Conservation (phyloP, 2,797 vertebrate species). For the Sebastes miniatus region DNA sequence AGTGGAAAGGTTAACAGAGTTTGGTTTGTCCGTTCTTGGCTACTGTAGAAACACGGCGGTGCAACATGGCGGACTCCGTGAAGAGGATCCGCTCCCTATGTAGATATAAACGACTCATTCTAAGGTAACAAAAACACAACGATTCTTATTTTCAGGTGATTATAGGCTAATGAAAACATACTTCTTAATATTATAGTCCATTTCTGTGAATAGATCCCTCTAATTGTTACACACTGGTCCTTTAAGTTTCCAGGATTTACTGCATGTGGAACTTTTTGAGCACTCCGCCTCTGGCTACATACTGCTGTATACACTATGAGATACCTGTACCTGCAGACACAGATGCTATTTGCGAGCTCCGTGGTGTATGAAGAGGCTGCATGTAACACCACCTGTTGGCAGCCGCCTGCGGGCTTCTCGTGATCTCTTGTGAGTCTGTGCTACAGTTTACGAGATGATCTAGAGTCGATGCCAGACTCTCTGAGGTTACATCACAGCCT, state of each 20-base stretch:
- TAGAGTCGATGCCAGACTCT: background rate
- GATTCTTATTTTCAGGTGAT: too few species aligned
- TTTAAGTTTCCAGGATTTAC: background rate
- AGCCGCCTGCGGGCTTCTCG: background rate
- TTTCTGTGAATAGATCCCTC: too few species aligned
- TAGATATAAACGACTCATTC: too few species aligned
- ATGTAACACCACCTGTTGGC: background rate
- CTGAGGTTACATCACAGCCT: conserved; percentile 2
- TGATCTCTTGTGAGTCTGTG: background rate
- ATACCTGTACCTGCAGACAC: background rate
- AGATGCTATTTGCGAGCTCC: background rate
- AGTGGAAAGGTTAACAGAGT: too few species aligned
- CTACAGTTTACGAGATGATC: conserved; percentile 15
- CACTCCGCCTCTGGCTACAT: background rate
- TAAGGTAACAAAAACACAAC: too few species aligned
- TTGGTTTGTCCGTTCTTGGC: too few species aligned
- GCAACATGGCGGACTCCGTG: too few species aligned
- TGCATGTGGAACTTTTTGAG: background rate
- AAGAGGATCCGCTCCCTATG: too few species aligned
- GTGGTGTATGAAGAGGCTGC: background rate
- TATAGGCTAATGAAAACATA: too few species aligned
- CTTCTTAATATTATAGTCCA: too few species aligned
- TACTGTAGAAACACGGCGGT: too few species aligned
- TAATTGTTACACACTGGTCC: too few species aligned
- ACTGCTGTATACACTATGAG: background rate